Conservation (phyloP, 2,888 invertebrate genomes). For the Lithodes maja region DNA sequence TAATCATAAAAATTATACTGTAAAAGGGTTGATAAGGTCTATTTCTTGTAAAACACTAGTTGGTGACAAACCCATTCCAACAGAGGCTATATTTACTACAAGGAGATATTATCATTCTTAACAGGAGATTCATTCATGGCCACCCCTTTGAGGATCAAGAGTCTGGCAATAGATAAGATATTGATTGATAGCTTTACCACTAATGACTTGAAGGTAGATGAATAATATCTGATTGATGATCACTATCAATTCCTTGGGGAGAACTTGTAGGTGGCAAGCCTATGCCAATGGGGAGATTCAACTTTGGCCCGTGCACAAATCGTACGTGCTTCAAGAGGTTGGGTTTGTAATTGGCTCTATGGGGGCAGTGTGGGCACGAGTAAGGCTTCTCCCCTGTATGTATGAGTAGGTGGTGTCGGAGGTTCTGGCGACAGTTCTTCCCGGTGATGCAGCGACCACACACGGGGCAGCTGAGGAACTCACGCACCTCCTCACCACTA, state of each 20-base stretch:
- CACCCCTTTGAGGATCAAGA: too few species aligned
- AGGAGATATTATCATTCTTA: too few species aligned
- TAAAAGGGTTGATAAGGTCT: too few species aligned
- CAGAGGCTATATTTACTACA: too few species aligned
- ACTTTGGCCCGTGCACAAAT: conserved; percentile 50
- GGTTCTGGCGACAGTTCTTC: conserved; percentile 68
- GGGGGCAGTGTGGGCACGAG: conserved; percentile 64
- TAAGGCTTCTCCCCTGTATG: conserved; percentile 69
- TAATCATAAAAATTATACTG: too few species aligned
- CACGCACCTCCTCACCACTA: conserved; percentile 49
- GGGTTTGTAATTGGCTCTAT: conserved; percentile 66
- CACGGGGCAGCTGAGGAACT: conserved; percentile 66
- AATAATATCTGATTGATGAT: not conserved
- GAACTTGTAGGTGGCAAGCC: not conserved
- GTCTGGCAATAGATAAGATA: too few species aligned
- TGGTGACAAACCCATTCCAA: too few species aligned
- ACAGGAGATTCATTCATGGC: too few species aligned
- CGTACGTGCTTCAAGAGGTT: conserved; percentile 68
- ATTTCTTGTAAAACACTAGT: too few species aligned
- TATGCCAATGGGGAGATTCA: not conserved
- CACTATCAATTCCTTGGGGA: not conserved
- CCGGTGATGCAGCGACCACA: conserved; percentile 69
- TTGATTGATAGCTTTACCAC: too few species aligned
- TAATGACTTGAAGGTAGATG: conserved; percentile 30
- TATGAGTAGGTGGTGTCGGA: conserved; percentile 68